A percentile compares a stretch with the other conserved stretches of the same genome.
These are phyloP conservation scores for Rachycentron canadum DNA, from an alignment of 2,797 vertebrate species.

Conservation along the genomic window DNA sequence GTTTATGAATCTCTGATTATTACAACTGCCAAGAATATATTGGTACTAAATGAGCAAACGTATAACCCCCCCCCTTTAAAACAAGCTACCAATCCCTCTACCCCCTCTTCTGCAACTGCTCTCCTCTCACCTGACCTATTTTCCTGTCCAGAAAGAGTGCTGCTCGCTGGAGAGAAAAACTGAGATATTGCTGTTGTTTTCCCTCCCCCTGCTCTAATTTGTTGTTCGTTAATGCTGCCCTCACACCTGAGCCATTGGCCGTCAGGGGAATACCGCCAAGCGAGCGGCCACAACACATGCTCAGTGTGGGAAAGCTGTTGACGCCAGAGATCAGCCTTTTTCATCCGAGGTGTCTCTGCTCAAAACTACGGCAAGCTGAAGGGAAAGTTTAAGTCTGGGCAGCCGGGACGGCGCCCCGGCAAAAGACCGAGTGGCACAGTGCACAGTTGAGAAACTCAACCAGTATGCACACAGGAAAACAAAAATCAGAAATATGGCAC, in stretches of 20 bases:
- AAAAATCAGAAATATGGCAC: conserved; percentile 68
- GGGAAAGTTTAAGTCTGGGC: conserved; percentile 28
- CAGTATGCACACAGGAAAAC: conserved; percentile 66
- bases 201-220: conserved; percentile 82
- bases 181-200: conserved; percentile 79
- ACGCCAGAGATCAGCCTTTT: conserved; percentile 35
- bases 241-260: conserved; percentile 84
- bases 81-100: conserved; percentile 14
- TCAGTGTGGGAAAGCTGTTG: conserved; percentile 67
- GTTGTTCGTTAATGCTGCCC: conserved; percentile 83
- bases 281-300: conserved; percentile 71
- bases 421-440: neutral
- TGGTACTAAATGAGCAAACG: conserved; percentile 80
- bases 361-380: conserved; percentile 34
- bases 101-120: conserved; percentile 16
- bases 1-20: conserved; percentile 84
- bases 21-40: conserved; percentile 83
- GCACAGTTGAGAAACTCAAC: conserved; percentile 73
- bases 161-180: conserved; percentile 79
- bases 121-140: conserved; percentile 85
- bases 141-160: conserved; percentile 80
- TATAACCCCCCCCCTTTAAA: conserved; percentile 53
- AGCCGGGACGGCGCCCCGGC: neutral
- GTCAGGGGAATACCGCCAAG: conserved; percentile 71
- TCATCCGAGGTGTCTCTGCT: conserved; percentile 36